Conservation (phyloP, 2,888 invertebrate genomes). For the Philereme transversata region DNA sequence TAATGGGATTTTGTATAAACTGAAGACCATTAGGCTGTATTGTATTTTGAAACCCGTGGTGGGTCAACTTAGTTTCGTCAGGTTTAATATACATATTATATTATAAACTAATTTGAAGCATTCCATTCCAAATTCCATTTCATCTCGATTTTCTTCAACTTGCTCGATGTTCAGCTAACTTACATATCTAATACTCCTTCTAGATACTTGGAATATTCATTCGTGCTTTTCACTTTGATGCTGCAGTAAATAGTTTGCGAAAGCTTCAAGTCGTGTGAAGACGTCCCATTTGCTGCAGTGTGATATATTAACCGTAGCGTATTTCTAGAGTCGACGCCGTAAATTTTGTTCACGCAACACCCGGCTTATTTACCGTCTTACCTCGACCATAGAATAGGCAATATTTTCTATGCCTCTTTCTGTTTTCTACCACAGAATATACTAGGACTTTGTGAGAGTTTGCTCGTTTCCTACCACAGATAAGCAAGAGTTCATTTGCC, state of each 20-base stretch:
- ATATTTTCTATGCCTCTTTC: conserved; percentile 10
- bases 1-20: too few relatives aligned
- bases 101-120: too few relatives aligned
- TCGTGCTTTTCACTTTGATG: conserved; percentile 14
- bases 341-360: conserved; percentile 43
- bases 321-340: conserved; percentile 40
- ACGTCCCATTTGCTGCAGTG: conserved; percentile 40
- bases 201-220: neutral
- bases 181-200: too few relatives aligned
- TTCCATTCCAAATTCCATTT: too few relatives aligned
- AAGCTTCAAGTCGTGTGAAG: conserved; percentile 35
- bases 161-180: too few relatives aligned
- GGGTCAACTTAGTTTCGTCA: too few relatives aligned
- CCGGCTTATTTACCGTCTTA: conserved; percentile 41
- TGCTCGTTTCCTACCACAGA: conserved; percentile 4
- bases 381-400: conserved; percentile 32
- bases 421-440: conserved; percentile 19
- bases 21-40: too few relatives aligned
- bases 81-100: too few relatives aligned
- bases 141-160: too few relatives aligned
- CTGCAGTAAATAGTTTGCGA: conserved; percentile 37
- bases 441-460: neutral
- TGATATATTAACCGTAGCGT: conserved; percentile 45
- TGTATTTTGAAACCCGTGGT: too few relatives aligned
- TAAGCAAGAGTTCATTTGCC: neutral